Base-by-base conservation (phyloP, 2,113 vertebrate species). In the Laterallus jamaicensis region DNA sequence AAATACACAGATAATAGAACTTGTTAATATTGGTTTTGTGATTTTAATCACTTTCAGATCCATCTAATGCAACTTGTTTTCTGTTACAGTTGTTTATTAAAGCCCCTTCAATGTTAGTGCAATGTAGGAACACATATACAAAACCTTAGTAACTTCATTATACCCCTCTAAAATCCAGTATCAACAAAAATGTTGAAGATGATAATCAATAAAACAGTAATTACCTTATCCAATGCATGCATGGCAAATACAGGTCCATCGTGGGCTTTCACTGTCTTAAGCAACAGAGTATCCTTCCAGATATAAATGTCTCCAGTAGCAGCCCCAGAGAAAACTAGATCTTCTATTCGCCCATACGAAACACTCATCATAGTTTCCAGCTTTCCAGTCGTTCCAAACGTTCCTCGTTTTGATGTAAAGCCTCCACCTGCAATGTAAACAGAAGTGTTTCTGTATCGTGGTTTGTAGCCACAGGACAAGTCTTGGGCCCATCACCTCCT, bases 321-420 rank as follows among this genome's bases (percentile, higher is more conserved):
- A 64, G 99, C 99, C 3, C 99, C 99, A 0, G 99, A 99, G 97
- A 99, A 99, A 39, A 99, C 98, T 10, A 99, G 95, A 25, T 99
- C 99, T 95, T 99, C 99, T 5, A 98, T 91, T 7, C 98, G 98
- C 5, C 99, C 99, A 2, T 99, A 99, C 15, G 98, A 99, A 54
- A 98, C 99, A 9, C 98, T 99, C 99, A 99, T 99, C 99, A 99
- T 99, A 4, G 99, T 99, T 97, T 99, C 99, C 93, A 99, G 85
- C 93, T 98, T 99, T 28, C 98, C 99, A 47, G 97, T 96, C 68
- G 96, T 98, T 80, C 99, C 99, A 52, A 99, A 99, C 3, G 98
- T 98, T 47, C 99, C 99, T n/a, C 99, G 98, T 55, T 98, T 99
- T 49, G 99, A 99, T 0, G 98, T 99, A 76, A 99, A 98, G n/a